Evolutionary conservation across 2,888 invertebrate genomes (phyloP).

Genomic region (Colletes collaris): DNA sequence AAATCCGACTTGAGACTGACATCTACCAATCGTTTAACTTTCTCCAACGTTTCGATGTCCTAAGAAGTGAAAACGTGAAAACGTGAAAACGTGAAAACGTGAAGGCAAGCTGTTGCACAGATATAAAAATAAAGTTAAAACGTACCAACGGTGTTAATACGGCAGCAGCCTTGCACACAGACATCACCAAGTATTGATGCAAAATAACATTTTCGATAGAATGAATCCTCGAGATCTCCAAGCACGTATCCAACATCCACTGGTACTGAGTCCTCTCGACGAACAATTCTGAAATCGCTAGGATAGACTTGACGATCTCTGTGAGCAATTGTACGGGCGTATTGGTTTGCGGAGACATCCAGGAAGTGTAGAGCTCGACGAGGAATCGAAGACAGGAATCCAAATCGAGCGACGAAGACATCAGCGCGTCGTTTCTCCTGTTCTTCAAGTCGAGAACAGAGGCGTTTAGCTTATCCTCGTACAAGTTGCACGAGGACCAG

Average conservation of each 20-base stretch:
- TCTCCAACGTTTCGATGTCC: slow-evolving; percentile 86
- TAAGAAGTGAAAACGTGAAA: slow-evolving; percentile 71
- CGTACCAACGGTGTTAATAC: slow-evolving; percentile 85
- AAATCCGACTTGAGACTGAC: slow-evolving; percentile 86
- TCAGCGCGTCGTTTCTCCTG: slow-evolving; percentile 81
- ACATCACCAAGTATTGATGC: slow-evolving; percentile 88
- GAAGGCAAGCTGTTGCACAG: too few relatives aligned
- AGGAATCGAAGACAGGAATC: slow-evolving; percentile 96
- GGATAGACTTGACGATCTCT: slow-evolving; percentile 87
- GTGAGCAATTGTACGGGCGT: slow-evolving; percentile 84
- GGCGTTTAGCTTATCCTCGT: slow-evolving; percentile 78
- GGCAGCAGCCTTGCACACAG: slow-evolving; percentile 88
- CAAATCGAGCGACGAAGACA: slow-evolving; percentile 87
- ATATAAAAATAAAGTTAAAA: background rate
- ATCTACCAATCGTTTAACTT: slow-evolving; percentile 86
- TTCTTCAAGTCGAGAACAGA: slow-evolving; percentile 77
- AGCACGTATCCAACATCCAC: slow-evolving; percentile 90
- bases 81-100: too few relatives aligned
- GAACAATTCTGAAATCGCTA: slow-evolving; percentile 91
- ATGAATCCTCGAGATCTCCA: slow-evolving; percentile 87
- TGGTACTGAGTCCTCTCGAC: slow-evolving; percentile 90
- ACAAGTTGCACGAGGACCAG: slow-evolving; percentile 78
- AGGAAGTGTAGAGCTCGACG: slow-evolving; percentile 94
- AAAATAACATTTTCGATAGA: slow-evolving; percentile 90
- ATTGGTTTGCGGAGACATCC: slow-evolving; percentile 86